Evolutionary conservation across 2,888 invertebrate genomes (phyloP), one percentile per base, ranked within the genome.

Genomic region (Nebria salina): DNA sequence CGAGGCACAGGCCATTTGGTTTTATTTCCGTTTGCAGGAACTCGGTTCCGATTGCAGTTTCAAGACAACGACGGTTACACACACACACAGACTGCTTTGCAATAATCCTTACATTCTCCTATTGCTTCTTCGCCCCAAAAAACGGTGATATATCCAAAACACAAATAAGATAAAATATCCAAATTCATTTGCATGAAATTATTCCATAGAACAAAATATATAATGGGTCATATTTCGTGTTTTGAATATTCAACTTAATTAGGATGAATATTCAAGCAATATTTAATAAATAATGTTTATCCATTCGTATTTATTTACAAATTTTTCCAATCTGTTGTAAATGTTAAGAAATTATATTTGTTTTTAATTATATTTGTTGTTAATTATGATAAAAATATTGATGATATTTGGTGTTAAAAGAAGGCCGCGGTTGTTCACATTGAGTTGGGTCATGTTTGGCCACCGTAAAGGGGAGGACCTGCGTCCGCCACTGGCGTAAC

Each of bases 1-100:
- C 76, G 85, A 84, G 85, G 86, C 86, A 86, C 86, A 85, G 86
- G 83, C 87, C 87, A 86, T 87, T 87, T 86, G 86, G 85, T 87
- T 88, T 87, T 87, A 87, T 88, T 86, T 85, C 85, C 85, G 85
- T 85, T 83, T 85, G 84, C 85, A 85, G 85, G 85, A 85, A 85
- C 86, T 86, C 85, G 84, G 85, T 85, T 85, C 85, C 85, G 85
- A 85, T 85, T 84, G 84, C 84, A 65, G 82, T 80, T 75, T 75
- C 70, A 79, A 79, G 79, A 79, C 73, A 74, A 79, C 79, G 79
- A 41, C 72, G 13, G 11, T 11, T 8, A 54, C 54, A 54, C 54
- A 54, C 54, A 54, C 54, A 54, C 54, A 54, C 54, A 54, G 2
- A 54, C 54, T 6, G 13, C 54, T 54, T 34, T 34, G 34, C 54